Conservation (phyloP, 2,888 invertebrate species). For the Furcula furcula region DNA sequence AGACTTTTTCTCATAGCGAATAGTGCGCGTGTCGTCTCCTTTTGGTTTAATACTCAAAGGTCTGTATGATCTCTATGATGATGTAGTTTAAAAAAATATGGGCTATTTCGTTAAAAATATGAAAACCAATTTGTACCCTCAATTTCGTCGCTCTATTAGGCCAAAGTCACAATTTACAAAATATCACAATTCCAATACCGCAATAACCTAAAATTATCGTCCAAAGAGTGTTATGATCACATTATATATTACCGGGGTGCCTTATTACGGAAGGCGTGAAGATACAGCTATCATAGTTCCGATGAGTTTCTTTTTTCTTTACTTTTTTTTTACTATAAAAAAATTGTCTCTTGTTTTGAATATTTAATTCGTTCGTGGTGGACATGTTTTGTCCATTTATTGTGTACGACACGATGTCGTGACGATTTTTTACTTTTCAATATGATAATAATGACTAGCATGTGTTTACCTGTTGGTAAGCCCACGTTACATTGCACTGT, state of each 20-base stretch:
- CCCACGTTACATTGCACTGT: no score
- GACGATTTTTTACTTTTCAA: not conserved
- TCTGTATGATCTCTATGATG: no score
- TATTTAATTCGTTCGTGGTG: constrained; percentile 22
- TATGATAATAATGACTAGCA: no score
- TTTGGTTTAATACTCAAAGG: no score
- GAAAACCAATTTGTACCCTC: constrained; percentile 6
- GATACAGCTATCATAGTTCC: constrained; percentile 17
- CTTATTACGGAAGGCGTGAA: constrained; percentile 24
- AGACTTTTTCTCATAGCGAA: no score
- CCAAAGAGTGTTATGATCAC: constrained; percentile 30
- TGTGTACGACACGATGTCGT: constrained; percentile 13
- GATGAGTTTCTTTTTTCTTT: no score
- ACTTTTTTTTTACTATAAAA: constrained; percentile 7
- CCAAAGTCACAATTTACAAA: constrained; percentile 33
- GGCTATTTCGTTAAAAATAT: no score
- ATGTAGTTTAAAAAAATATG: no score
- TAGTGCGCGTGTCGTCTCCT: no score
- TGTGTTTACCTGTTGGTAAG: no score
- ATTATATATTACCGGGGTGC: constrained; percentile 14
- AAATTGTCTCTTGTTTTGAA: constrained; percentile 20
- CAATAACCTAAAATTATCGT: constrained; percentile 32
- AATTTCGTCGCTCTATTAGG: constrained; percentile 28
- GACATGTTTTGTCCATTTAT: constrained; percentile 7
- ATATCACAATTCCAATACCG: constrained; percentile 21